Evolutionary conservation across 2,797 vertebrate species (phyloP).

Genomic region (Arremon brunneinucha): DNA sequence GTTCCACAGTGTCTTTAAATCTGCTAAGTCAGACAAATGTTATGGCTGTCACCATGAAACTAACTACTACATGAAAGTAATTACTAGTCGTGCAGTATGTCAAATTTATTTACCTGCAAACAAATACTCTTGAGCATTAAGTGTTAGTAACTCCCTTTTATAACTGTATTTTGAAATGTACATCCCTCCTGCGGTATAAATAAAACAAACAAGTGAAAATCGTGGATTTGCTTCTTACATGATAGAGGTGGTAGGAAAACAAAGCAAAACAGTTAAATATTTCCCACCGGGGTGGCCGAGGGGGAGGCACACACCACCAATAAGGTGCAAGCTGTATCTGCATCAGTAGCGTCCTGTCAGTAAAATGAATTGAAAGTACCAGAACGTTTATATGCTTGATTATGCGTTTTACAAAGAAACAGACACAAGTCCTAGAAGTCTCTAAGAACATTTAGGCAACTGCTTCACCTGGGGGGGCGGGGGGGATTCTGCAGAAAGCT

Average conservation of each 20-base stretch:
- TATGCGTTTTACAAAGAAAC: background rate
- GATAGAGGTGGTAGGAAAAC: background rate
- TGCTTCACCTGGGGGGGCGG: background rate
- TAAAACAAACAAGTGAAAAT: slow-evolving; percentile 5
- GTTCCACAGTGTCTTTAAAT: slow-evolving; percentile 11
- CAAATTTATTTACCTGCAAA: slow-evolving; percentile 64
- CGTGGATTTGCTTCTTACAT: background rate
- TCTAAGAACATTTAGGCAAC: background rate
- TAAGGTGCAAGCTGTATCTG: background rate
- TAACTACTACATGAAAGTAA: slow-evolving; percentile 44
- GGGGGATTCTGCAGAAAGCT: background rate
- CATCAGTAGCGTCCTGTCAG: background rate
- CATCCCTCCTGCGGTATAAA: background rate
- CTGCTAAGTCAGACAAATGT: slow-evolving; percentile 40
- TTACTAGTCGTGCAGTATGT: slow-evolving; percentile 32
- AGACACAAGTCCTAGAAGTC: background rate
- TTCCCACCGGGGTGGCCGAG: background rate
- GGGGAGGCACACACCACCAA: background rate
- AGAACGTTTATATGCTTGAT: background rate
- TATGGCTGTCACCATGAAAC: slow-evolving; percentile 52
- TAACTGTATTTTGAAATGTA: slow-evolving; percentile 50
- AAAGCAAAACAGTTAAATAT: background rate
- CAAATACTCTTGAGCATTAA: slow-evolving; percentile 55
- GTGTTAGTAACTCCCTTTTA: slow-evolving; percentile 39
- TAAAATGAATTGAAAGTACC: background rate